phyloP scores from a whole-genome alignment of 2,113 vertebrate genomes.

The Zosterops hypoxanthus region DNA sequence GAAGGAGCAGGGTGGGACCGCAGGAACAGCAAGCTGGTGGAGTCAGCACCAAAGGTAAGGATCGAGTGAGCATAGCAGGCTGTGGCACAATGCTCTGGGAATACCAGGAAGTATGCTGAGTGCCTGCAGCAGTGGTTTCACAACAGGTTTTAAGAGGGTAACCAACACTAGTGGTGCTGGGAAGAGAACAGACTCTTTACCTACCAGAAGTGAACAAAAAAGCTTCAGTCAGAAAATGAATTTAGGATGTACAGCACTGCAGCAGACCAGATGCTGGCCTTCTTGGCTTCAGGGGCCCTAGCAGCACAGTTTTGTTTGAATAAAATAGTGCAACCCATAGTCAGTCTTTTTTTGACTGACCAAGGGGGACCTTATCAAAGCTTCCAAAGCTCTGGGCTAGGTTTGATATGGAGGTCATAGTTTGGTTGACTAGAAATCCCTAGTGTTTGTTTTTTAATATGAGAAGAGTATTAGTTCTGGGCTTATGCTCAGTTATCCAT shows the following conservation, averaged over 20 bases:
- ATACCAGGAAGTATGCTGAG: background rate
- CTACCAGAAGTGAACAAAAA: background rate
- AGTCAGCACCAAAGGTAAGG: slow-evolving; percentile 78
- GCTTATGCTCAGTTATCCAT: background rate
- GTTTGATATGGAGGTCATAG: background rate
- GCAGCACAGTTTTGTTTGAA: background rate
- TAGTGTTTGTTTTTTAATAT: background rate
- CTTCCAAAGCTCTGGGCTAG: background rate
- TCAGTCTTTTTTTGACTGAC: background rate
- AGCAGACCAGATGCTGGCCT: background rate
- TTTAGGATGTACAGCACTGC: background rate
- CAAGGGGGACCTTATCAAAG: background rate
- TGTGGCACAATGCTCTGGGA: background rate
- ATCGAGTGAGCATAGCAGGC: background rate
- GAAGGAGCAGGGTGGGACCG: slow-evolving; percentile 85
- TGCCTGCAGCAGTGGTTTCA: background rate
- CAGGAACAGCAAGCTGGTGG: slow-evolving; percentile 71
- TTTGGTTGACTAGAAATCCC: background rate
- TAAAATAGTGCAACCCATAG: background rate
- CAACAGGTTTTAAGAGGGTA: background rate
- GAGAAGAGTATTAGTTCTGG: background rate
- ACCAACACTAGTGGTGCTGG: background rate
- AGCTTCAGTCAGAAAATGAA: background rate
- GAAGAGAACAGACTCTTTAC: background rate
- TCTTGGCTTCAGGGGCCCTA: background rate